Base-by-base conservation (phyloP, 2,113 vertebrate species). In the Laticauda colubrina region DNA sequence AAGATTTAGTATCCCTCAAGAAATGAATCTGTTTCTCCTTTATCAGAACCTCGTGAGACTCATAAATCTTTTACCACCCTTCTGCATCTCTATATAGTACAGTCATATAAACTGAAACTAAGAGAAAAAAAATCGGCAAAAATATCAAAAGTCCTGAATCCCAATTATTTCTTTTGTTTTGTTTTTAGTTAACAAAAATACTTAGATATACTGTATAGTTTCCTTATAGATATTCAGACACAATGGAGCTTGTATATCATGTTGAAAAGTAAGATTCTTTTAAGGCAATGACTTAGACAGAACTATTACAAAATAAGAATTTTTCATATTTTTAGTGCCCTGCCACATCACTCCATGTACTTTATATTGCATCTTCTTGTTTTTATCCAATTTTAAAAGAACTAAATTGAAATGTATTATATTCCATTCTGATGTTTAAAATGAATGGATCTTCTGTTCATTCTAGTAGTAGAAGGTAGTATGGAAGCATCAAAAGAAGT, bases 1-100 rank as follows among this genome's bases (percentile, higher is more conserved):
- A 92, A 92, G 91, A 92, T 92, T 92, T 92, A 92, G 87, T 89
- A 59, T 89, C 75, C 55, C 92, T 93, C 69, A 85, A 93, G 88
- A 93, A 88, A 93, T 89, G 88, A 85, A 93, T 61, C 69, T 90
- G 75, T 90, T 93, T 61, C 69, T 61, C 45, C 55, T 86, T 89
- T 51, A 85, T 59, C 88, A 93, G 75, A 59, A 56, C 54, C 88
- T 39, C 69, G 53, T 5, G 59, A 93, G 55, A 53, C 29, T 81
- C 45, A 61, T 93, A 90, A 93, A 93, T 93, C 92, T 61, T 61
- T 61, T 93, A 45, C 75, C 14, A 59, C 88, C n/a, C 61, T 26
- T 90, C 88, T 61, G 20, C 85, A 85, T 93, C 69, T 55, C 88
- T 85, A 48, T 89, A 39, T 59, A 53, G 43, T 59, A 85, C 43